These are phyloP conservation scores for Digitonthophagus gazella DNA, from an alignment of 2,888 invertebrate species.

Conservation along the genomic window DNA sequence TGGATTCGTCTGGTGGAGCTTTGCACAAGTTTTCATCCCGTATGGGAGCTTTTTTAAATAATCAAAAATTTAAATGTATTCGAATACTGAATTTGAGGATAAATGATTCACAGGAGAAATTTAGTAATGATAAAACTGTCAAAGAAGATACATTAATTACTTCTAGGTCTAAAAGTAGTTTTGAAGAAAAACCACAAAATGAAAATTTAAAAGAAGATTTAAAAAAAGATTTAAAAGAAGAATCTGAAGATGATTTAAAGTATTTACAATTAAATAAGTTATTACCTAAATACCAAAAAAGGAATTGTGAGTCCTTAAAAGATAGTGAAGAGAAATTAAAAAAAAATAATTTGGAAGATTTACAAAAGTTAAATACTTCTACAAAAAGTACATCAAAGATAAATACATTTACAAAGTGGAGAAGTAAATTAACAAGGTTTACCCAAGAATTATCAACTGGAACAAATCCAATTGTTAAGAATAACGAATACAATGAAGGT, in stretches of 20 bases:
- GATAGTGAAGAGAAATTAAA: no score
- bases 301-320: not conserved
- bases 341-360: no score
- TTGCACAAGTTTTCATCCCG: not conserved
- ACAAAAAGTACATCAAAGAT: not conserved
- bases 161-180: not conserved
- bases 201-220: no score
- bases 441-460: no score
- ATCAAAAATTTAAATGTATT: not conserved
- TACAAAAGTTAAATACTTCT: no score
- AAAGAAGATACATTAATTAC: not conserved
- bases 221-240: no score
- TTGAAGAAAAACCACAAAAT: no score
- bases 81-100: not conserved
- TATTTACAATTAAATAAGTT: not conserved
- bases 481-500: no score
- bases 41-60: not conserved
- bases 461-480: no score
- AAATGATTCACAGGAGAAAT: not conserved
- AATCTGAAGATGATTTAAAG: not conserved
- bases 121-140: no score
- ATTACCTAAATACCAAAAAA: not conserved
- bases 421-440: not conserved
- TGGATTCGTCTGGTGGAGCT: not conserved
- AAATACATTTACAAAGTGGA: not conserved